Base-by-base conservation (phyloP, 1,140 invertebrate genomes). In the Pomacea maculata region DNA sequence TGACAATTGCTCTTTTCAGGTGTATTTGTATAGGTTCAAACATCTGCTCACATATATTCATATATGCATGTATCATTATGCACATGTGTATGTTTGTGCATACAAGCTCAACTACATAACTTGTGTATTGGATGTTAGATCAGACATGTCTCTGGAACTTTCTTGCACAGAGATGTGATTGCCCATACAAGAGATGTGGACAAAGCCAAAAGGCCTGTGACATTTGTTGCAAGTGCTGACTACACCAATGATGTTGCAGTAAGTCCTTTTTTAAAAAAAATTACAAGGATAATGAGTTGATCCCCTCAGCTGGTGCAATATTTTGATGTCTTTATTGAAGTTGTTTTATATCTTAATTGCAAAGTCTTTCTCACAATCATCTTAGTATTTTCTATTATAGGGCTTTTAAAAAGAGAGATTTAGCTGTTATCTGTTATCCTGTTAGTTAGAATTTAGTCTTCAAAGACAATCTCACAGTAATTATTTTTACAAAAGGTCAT, bases 161-260 rank as follows among this genome's bases (percentile, higher is more conserved):
- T 75, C 68, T 68, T 17, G 84, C 86, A 64, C 82, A 92, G 91
- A 77, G 76, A 85, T 65, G 87, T 92, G 17, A 87, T 91, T 8
- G 78, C 81, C 17, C 83, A 90, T 78, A 90, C 92, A 11, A 88
- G 88, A 78, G 90, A 14, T 17, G 90, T 97, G 83, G 96, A 98
- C 91, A 87, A n/a, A 1, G 57, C 92, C 25, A 94, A 94, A 11
- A 91, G 97, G 85, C 96, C 96, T 45, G 93, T 97, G 17, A 97
- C 96, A 1, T 93, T 94, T 80, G 94, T 95, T 45, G 94, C 87
- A 74, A 92, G 91, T 85, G 87, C 87, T 15, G 85, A 88, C 68
- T 92, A 91, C 74, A 79, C 87, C 65, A 91, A 90, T 84, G 94
- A 94, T 80, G 84, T 92, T 86, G 92, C 92, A 74, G 93, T 94